Evolutionary conservation across 2,888 invertebrate species (phyloP).

Genomic region (Odontomyia ornata): DNA sequence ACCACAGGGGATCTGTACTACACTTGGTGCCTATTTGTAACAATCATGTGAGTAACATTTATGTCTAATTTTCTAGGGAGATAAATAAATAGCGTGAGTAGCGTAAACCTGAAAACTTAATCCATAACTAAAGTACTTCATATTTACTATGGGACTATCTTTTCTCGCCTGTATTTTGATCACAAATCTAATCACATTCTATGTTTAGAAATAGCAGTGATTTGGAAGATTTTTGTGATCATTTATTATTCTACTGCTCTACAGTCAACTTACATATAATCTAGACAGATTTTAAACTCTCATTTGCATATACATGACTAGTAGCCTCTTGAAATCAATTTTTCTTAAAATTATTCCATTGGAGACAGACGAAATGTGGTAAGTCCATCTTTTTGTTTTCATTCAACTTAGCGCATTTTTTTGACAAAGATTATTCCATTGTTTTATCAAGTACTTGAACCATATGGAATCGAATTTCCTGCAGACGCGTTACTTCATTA

Average conservation of each 20-base stretch:
- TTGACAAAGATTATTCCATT: neutral
- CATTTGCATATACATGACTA: too few relatives aligned
- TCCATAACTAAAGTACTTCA: neutral
- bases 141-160: conserved; percentile 1
- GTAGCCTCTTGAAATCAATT: too few relatives aligned
- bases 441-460: neutral
- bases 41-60: conserved; percentile 1
- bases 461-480: neutral
- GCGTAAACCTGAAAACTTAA: conserved; percentile 26
- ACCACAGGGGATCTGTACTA: too few relatives aligned
- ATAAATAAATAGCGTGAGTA: conserved; percentile 36
- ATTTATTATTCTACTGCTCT: too few relatives aligned
- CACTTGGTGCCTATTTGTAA: conserved; percentile 4
- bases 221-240: neutral
- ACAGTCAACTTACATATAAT: too few relatives aligned
- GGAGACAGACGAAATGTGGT: too few relatives aligned
- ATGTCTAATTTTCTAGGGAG: neutral
- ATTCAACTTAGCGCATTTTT: neutral
- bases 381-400: too few relatives aligned
- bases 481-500: conserved; percentile 17
- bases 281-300: too few relatives aligned
- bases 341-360: too few relatives aligned
- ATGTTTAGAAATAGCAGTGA: neutral
- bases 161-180: neutral
- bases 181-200: neutral